These are phyloP conservation scores for Spilarctia lutea DNA, from an alignment of 2,888 invertebrate species.

Conservation along the genomic window DNA sequence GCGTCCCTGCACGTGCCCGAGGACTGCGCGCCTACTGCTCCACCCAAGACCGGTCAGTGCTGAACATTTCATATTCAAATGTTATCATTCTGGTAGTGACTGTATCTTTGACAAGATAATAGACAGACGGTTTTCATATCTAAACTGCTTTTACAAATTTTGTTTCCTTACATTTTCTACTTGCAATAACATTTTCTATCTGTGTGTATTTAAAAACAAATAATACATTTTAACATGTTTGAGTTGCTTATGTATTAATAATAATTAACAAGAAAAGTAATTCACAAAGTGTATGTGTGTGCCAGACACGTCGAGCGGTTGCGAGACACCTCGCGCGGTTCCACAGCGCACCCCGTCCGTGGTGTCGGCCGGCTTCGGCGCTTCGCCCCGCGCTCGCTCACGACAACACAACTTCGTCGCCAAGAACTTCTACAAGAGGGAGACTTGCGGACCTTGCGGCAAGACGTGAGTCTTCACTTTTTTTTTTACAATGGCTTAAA, in stretches of 20 bases:
- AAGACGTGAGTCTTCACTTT: constrained; percentile 84
- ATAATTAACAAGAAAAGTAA: too few relatives aligned
- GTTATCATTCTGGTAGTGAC: background rate
- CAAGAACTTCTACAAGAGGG: constrained; percentile 93
- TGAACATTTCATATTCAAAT: background rate
- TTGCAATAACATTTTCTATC: too few relatives aligned
- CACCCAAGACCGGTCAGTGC: constrained; percentile 67
- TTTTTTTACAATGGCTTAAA: background rate
- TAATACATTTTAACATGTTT: too few relatives aligned
- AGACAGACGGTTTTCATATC: background rate
- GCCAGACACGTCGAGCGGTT: constrained; percentile 71
- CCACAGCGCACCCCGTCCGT: constrained; percentile 77
- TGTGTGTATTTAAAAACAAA: too few relatives aligned
- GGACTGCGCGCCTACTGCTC: constrained; percentile 70
- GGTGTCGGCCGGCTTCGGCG: constrained; percentile 72
- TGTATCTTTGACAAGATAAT: background rate
- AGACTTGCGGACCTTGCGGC: constrained; percentile 92
- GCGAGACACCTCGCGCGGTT: constrained; percentile 63
- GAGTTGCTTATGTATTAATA: too few relatives aligned
- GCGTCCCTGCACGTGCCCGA: constrained; percentile 39
- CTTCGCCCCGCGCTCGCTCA: constrained; percentile 72
- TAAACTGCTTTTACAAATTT: too few relatives aligned
- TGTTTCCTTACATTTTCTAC: too few relatives aligned
- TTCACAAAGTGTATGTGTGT: background rate
- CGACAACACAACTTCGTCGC: constrained; percentile 89